A percentile compares a stretch with the other conserved stretches of the same genome.
Evolutionary conservation across 1,140 invertebrate genomes (phyloP).

Genomic region (Caenorhabditis elegans): WBcel235 BX284605.5:7160001-7160500

Average conservation of each 20-base stretch:
- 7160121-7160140: neutral
- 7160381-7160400: neutral
- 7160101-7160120: neutral
- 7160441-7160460: no score
- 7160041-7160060: neutral
- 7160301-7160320: neutral
- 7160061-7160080: neutral
- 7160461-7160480: no score
- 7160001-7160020: neutral
- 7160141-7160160: neutral
- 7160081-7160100: neutral
- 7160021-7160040: neutral
- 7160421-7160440: no score
- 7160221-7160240: neutral
- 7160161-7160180: neutral
- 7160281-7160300: neutral
- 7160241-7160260: neutral
- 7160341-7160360: neutral
- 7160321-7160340: neutral
- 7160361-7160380: neutral
- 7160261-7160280: neutral
- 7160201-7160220: neutral
- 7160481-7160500: no score
- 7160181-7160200: neutral
- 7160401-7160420: neutral